Evolutionary conservation across 2,888 invertebrate genomes (phyloP), one percentile per base, ranked within the genome.

Genomic region (Caenorhabditis becei): DNA sequence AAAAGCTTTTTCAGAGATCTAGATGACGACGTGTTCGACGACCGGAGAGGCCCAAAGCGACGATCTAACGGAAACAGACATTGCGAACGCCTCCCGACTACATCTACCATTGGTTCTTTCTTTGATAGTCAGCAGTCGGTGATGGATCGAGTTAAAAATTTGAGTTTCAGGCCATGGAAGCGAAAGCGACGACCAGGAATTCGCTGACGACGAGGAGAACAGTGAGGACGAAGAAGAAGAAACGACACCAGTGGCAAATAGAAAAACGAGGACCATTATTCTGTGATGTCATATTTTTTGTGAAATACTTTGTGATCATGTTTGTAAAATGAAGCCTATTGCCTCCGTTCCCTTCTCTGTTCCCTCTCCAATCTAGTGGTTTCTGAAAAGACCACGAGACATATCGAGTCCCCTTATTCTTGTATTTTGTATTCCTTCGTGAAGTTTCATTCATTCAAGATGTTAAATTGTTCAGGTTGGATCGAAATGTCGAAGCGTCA

Each of bases 401-500:
- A 16, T 32, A 2, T 44, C 26, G n/a, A 35, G 8, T 20, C 16
- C 11, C 18, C 37, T 37, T 23, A 8, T n/a, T 35, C 23, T 24
- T 49, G n/a, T 49, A 49, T 49, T 63, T 18, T 14, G 18, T 11
- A 28, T 63, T 49, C 28, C 28, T 16, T n/a, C n/a, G n/a, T n/a
- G n/a, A n/a, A n/a, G n/a, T n/a, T n/a, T n/a, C n/a, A n/a, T n/a
- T n/a, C n/a, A n/a, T n/a, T n/a, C n/a, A n/a, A n/a, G n/a, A n/a
- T n/a, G n/a, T n/a, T n/a, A n/a, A n/a, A n/a, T n/a, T 14, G 1
- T 37, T 47, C n/a, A 47, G 47, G n/a, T 2, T 4, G 18, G 20
- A 26, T 56, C 18, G 65, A 53, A 56, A 71, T 80, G 74, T 74
- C 81, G 10, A 71, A 72, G 26, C 72, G 74, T 24, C 81, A 81